Percentiles rank a stretch among this genome's conserved stretches.
Evolutionary conservation across 2,113 vertebrate species (phyloP).

Genomic region (Dendropsophus ebraccatus): DNA sequence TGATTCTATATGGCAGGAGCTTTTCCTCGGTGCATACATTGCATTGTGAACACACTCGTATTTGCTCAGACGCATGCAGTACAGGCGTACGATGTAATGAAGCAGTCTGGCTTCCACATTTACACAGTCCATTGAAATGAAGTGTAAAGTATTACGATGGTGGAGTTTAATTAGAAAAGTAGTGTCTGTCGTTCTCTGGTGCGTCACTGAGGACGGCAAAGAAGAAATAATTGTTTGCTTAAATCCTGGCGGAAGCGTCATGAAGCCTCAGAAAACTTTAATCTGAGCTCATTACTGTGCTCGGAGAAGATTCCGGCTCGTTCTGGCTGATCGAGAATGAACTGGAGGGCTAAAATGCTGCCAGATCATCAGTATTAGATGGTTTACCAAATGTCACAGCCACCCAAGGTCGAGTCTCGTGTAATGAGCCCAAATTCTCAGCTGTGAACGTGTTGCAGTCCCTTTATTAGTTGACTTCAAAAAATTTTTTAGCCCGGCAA

Average conservation of each 20-base stretch:
- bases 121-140: slow-evolving; percentile 17
- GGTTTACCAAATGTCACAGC: not conserved
- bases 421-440: not conserved
- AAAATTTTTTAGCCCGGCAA: not conserved
- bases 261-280: slow-evolving; percentile 45
- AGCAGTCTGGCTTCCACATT: not conserved
- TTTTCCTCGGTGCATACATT: too few relatives aligned
- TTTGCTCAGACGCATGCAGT: not conserved
- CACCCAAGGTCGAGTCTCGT: not conserved
- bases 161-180: slow-evolving; percentile 26
- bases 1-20: too few relatives aligned
- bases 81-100: not conserved
- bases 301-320: not conserved
- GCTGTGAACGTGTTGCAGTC: not conserved
- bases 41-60: too few relatives aligned
- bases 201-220: slow-evolving; percentile 4
- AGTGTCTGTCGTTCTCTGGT: not conserved
- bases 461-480: not conserved
- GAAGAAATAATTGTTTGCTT: slow-evolving; percentile 37
- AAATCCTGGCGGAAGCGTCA: slow-evolving; percentile 26
- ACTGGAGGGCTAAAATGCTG: not conserved
- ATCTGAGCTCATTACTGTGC: slow-evolving; percentile 44
- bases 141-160: not conserved
- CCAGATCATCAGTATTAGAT: not conserved
- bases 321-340: slow-evolving; percentile 4